Base-by-base conservation (phyloP, 2,113 vertebrate genomes). In the Brachyhypopomus occidentalis region DNA sequence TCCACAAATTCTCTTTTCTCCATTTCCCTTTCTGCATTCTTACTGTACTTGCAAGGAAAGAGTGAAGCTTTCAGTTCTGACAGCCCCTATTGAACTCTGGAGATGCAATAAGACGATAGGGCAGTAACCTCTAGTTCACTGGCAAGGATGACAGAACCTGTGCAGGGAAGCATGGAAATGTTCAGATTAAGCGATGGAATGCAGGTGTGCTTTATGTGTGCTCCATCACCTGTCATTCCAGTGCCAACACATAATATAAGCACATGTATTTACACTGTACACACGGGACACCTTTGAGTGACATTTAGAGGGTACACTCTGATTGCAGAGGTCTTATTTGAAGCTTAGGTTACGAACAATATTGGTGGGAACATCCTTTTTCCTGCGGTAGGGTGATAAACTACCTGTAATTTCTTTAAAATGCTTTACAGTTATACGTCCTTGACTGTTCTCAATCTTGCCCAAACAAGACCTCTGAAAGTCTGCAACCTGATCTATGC, bases 1-100 rank as follows among this genome's bases (percentile, higher is more conserved):
- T 80, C 25, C 30, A 55, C 25, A 77, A 34, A 80, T 83, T 83
- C 77, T 69, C 73, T 62, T 62, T 85, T 77, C 60, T 59, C 60
- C 36, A 77, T 55, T 36, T 83, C 25, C 16, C 48, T 70, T 75
- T 34, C 56, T 79, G 36, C 19, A 12, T 41, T 80, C 64, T 27
- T 34, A n/a, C 5, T 30, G 38, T 48, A 66, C 55, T 66, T 4
- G 14, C n/a, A 72, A 56, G 17, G 0, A 34, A n/a, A 48, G 4
- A 4, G 0, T n/a, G 9, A 27, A 56, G 27, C 34, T 34, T 75
- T 74, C 30, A 60, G 23, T 58, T 77, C 16, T 85, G 78, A 80
- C 60, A 78, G 62, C 55, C 52, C 63, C 7, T 67, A 30, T 48
- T 36, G n/a, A 69, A 11, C 59, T 75, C 60, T 48, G 3, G 0